phyloP scores from a whole-genome alignment of 2,888 invertebrate species.

The Andrena bicolor region DNA sequence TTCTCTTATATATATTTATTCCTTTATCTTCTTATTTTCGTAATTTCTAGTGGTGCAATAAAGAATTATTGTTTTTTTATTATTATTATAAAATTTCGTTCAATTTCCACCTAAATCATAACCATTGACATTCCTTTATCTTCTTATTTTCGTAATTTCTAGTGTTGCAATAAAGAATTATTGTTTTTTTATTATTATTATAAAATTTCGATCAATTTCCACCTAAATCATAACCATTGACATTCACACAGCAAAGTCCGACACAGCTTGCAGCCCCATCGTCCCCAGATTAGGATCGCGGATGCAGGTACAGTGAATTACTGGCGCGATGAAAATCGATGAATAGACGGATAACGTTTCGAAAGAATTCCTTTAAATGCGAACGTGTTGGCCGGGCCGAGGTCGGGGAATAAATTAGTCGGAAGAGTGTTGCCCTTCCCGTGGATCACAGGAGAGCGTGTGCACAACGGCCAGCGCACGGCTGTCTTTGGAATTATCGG shows the following conservation, averaged over 20 bases:
- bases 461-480: slow-evolving; percentile 62
- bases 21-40: too few species aligned
- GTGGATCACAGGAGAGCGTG: slow-evolving; percentile 62
- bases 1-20: too few species aligned
- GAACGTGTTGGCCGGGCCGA: slow-evolving; percentile 38
- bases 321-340: slow-evolving; percentile 42
- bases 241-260: slow-evolving; percentile 1
- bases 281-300: slow-evolving; percentile 34
- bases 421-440: slow-evolving; percentile 54
- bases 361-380: slow-evolving; percentile 46
- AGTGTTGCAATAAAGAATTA: too few species aligned
- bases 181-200: background rate
- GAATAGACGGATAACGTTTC: slow-evolving; percentile 47
- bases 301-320: slow-evolving; percentile 14
- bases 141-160: too few species aligned
- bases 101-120: background rate
- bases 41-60: too few species aligned
- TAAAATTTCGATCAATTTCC: background rate
- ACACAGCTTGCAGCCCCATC: slow-evolving; percentile 11
- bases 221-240: background rate
- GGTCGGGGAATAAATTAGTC: slow-evolving; percentile 46
- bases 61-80: too few species aligned
- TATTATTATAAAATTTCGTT: background rate
- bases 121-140: slow-evolving; percentile 18
- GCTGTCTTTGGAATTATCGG: slow-evolving; percentile 79